Evolutionary conservation across 2,797 vertebrate species (phyloP), one percentile per base, ranked within the genome.

Genomic region (Microhierax caerulescens): DNA sequence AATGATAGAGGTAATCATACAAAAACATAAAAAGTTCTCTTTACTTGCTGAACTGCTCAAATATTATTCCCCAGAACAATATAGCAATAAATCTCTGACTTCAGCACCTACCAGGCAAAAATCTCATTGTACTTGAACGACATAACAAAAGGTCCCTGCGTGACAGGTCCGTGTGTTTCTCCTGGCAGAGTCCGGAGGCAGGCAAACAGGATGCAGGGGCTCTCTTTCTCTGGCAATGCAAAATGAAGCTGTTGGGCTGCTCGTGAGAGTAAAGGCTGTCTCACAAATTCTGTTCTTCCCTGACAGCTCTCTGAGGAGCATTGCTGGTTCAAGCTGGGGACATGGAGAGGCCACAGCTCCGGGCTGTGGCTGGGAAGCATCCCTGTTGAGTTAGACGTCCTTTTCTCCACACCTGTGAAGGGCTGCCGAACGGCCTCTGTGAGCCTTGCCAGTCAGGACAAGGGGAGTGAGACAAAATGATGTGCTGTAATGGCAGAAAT

Each of bases 51-150:
- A 87, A 64, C 9, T 0, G 4, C 27, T 59, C 22, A 81, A 69
- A 73, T 77, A 63, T 60, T 80, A 69, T 93, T 92, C 18, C 45
- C 13, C 45, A 87, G 65, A 92, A 78, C 47, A 94, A 69, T 78
- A 43, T 28, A 88, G 43, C 20, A 90, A 51, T 88, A 84, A 81
- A 92, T 75, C 34, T 91, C 32, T 74, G 53, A 64, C 39, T 93
- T 94, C 5, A 20, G 57, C 54, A 80, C 56, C 37, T 94, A 68
- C 64, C 37, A 88, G 36, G 32, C 2, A 4, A 85, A 85, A 93
- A 92, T 61, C 53, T 93, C 28, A 37, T 75, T 86, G 65, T 76
- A 65, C 51, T 69, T 81, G 51, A 92, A 69, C 9, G 20, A 76
- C 91, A 34, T 69, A 84, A 83, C 85, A 84, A 50, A 91, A 81